Conservation (phyloP, 2,888 invertebrate species). For the Rhagium mordax region DNA sequence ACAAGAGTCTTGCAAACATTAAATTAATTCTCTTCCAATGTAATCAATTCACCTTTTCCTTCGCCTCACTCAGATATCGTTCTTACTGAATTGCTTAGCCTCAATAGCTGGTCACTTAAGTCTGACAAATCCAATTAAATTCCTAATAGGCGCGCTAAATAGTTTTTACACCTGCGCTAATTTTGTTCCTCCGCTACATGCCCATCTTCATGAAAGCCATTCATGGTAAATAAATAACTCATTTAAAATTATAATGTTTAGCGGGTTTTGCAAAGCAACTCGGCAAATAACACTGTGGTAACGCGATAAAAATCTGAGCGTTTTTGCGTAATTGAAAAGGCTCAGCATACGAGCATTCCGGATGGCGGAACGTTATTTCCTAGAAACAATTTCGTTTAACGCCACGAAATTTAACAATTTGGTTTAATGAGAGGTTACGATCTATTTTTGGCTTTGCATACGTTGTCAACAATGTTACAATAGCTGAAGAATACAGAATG, state of each 20-base stretch:
- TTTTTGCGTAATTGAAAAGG: constrained; percentile 30
- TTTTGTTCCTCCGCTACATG: background rate
- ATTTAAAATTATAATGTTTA: constrained; percentile 17
- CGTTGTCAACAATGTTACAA: background rate
- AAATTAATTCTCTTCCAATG: too few species aligned
- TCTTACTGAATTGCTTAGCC: too few species aligned
- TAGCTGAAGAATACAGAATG: too few species aligned
- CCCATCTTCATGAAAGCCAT: background rate
- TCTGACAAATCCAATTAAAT: background rate
- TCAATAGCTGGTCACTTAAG: too few species aligned
- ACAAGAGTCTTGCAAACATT: too few species aligned
- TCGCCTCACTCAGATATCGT: too few species aligned
- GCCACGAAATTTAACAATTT: constrained; percentile 28
- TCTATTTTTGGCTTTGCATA: constrained; percentile 15
- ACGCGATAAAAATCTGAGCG: constrained; percentile 22
- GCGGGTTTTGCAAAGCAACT: background rate
- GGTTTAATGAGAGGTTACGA: constrained; percentile 13
- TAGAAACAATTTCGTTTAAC: constrained; percentile 22
- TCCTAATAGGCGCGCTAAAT: background rate
- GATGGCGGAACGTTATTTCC: constrained; percentile 1
- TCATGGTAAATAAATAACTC: background rate
- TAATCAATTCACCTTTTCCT: too few species aligned
- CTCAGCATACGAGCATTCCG: constrained; percentile 6
- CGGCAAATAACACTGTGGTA: constrained; percentile 1
- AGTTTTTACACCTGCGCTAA: background rate